Percentiles rank a stretch among this genome's conserved stretches.
These are phyloP conservation scores for Cylas formicarius DNA, from an alignment of 1,140 invertebrate genomes.

Conservation along the genomic window DNA sequence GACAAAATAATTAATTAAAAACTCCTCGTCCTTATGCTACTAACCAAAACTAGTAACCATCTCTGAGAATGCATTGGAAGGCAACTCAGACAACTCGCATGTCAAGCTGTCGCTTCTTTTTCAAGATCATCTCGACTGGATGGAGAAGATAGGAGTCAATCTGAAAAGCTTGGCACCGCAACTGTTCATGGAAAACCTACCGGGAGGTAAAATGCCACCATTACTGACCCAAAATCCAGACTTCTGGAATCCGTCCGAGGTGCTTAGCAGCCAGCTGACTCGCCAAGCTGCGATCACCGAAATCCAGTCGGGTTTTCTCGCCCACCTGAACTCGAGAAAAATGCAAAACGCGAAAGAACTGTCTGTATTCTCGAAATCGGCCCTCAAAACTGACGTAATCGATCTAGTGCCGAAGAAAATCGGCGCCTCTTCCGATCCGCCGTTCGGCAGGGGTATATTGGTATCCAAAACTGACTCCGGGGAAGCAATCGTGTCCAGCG, in stretches of 20 bases:
- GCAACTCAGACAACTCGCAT: too few species aligned
- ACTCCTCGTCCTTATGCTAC: too few species aligned
- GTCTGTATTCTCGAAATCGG: slow-evolving; percentile 64
- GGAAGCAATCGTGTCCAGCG: slow-evolving; percentile 76
- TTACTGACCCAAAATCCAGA: slow-evolving; percentile 50
- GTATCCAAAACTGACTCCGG: slow-evolving; percentile 72
- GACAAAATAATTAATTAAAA: too few species aligned
- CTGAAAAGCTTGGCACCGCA: slow-evolving; percentile 82
- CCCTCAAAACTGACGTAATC: slow-evolving; percentile 65
- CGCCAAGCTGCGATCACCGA: slow-evolving; percentile 51
- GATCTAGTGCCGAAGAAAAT: slow-evolving; percentile 62
- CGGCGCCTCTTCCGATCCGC: slow-evolving; percentile 71
- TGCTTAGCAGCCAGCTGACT: slow-evolving; percentile 44
- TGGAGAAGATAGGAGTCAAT: slow-evolving; percentile 75
- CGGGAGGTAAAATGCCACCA: slow-evolving; percentile 54
- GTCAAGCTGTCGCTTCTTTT: slow-evolving; percentile 26
- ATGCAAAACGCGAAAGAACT: slow-evolving; percentile 65
- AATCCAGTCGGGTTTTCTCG: slow-evolving; percentile 72
- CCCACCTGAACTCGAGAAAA: slow-evolving; percentile 64
- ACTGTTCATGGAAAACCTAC: slow-evolving; percentile 59
- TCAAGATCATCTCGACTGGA: slow-evolving; percentile 77
- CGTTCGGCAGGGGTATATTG: slow-evolving; percentile 82
- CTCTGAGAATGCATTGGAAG: too few species aligned
- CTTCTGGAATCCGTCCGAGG: slow-evolving; percentile 50
- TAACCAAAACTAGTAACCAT: too few species aligned